These are phyloP conservation scores for Sesia apiformis DNA, from an alignment of 2,888 invertebrate genomes.

Conservation along the genomic window DNA sequence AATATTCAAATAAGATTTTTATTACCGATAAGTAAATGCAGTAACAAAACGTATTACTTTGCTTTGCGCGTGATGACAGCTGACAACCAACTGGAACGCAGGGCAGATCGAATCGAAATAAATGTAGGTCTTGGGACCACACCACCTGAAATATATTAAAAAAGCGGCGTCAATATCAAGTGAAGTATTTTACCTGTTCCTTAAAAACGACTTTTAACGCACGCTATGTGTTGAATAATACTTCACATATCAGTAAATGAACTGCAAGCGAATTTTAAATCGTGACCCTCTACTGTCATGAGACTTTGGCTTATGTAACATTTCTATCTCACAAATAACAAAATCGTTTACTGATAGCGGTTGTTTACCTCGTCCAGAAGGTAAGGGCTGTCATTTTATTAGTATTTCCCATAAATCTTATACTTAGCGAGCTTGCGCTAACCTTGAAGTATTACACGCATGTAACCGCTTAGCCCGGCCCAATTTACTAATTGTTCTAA, in stretches of 20 bases:
- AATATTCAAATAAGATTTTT: too few species aligned
- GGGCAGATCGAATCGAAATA: conserved; percentile 40
- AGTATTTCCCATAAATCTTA: background rate
- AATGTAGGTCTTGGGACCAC: conserved; percentile 63
- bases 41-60: too few species aligned
- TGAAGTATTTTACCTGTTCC: conserved; percentile 53
- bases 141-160: conserved; percentile 27
- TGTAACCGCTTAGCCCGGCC: conserved; percentile 9
- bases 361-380: conserved; percentile 53
- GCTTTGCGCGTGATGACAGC: background rate
- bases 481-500: background rate
- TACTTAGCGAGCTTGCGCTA: conserved; percentile 15
- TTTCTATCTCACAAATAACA: conserved; percentile 52
- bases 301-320: conserved; percentile 66
- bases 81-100: background rate
- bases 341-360: conserved; percentile 39
- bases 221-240: conserved; percentile 51
- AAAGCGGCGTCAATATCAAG: conserved; percentile 51
- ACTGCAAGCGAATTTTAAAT: conserved; percentile 27
- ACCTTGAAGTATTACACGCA: conserved; percentile 35
- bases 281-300: conserved; percentile 47
- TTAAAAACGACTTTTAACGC: conserved; percentile 29
- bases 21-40: too few species aligned
- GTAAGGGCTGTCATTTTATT: conserved; percentile 44
- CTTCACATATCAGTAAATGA: conserved; percentile 29